Percentiles rank a stretch among this genome's conserved stretches.
Evolutionary conservation across 2,113 vertebrate genomes (phyloP).

Genomic region (Entomyzon cyanotis): DNA sequence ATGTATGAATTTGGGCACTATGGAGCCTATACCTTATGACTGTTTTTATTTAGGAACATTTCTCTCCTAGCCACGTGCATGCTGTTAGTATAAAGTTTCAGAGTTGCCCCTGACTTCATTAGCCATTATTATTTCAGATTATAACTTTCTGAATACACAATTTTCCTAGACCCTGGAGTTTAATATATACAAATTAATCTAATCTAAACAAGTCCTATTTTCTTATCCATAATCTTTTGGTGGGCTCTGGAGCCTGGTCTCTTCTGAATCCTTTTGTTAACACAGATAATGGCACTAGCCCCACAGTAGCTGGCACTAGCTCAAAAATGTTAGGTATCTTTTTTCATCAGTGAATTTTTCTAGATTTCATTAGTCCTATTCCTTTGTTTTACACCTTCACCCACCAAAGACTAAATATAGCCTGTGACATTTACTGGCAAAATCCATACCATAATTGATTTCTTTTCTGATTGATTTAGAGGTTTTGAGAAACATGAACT

Average conservation of each 20-base stretch:
- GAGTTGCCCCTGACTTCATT: not conserved
- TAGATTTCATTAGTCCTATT: not conserved
- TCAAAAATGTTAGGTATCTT: not conserved
- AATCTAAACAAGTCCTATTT: not conserved
- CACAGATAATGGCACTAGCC: not conserved
- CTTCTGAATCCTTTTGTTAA: not conserved
- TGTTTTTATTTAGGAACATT: not conserved
- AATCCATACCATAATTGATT: not conserved
- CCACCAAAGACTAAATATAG: not conserved
- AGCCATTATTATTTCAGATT: not conserved
- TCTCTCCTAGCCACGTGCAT: not conserved
- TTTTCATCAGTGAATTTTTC: not conserved
- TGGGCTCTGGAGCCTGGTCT: not conserved
- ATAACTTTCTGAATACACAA: not conserved
- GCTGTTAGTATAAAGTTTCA: not conserved
- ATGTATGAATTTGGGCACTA: not conserved
- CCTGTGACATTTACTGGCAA: not conserved
- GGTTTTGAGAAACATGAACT: not conserved
- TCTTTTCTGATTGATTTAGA: not conserved
- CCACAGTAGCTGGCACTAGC: not conserved
- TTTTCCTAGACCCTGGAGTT: not conserved
- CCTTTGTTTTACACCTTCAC: not conserved
- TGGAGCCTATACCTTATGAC: not conserved
- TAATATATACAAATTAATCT: not conserved
- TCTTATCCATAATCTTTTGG: not conserved